Conservation (phyloP, 2,797 vertebrate genomes). For the Coregonus sp. region DNA sequence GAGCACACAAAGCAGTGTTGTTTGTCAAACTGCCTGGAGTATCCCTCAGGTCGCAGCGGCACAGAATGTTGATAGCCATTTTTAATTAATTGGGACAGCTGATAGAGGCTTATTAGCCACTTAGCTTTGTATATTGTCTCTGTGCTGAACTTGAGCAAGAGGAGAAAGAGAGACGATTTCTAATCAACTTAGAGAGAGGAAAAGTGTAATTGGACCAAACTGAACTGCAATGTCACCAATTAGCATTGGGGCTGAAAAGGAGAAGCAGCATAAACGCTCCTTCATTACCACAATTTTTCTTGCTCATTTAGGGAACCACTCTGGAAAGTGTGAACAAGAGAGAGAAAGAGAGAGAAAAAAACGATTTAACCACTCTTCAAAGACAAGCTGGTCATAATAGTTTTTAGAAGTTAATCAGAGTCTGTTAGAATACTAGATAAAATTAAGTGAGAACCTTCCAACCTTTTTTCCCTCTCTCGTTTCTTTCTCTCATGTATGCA, state of each 20-base stretch:
- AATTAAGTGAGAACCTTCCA: background rate
- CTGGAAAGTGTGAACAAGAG: background rate
- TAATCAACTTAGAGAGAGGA: constrained; percentile 40
- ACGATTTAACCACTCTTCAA: constrained; percentile 34
- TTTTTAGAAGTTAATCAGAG: constrained; percentile 48
- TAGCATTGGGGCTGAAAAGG: constrained; percentile 58
- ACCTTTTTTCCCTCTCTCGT: background rate
- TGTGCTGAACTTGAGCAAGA: constrained; percentile 32
- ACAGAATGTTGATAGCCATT: constrained; percentile 4
- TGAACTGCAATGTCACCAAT: constrained; percentile 72
- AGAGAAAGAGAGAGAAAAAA: constrained; percentile 25
- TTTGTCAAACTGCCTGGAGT: background rate
- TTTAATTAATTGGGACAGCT: constrained; percentile 4
- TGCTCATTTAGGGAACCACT: constrained; percentile 45
- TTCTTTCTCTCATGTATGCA: background rate
- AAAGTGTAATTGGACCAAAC: constrained; percentile 72
- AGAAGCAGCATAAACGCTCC: constrained; percentile 55
- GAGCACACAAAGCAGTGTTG: background rate
- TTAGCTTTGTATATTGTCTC: constrained; percentile 9
- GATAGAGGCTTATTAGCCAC: constrained; percentile 13
- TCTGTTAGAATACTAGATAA: constrained; percentile 5
- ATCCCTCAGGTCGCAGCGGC: background rate
- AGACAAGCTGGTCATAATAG: constrained; percentile 33
- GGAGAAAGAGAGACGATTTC: constrained; percentile 43
- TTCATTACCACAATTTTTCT: constrained; percentile 63